Base-by-base conservation (phyloP, 2,797 vertebrate genomes). In the Allenopithecus nigroviridis region DNA sequence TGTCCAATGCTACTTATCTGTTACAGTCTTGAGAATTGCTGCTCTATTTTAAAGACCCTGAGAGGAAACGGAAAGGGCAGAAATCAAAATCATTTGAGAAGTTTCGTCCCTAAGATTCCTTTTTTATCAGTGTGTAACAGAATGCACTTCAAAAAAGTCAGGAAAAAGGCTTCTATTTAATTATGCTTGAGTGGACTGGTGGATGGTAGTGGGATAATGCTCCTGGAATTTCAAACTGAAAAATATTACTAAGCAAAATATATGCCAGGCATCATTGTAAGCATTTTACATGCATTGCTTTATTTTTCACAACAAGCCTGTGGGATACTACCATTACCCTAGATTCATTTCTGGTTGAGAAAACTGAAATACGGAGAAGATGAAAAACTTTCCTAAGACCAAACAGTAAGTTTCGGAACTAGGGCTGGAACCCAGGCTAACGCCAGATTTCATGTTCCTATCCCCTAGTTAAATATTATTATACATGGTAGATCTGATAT, bases 291-390 rank as follows among this genome's bases (percentile, higher is more conserved):
- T 57, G 19, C 12, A 88, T 7, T 97, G 28, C n/a, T 92, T 93
- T 89, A 64, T 87, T 94, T 93, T 41, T 83, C 59, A 94, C n/a
- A 90, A 30, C 26, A 92, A 97, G 36, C 33, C n/a, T 80, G 41
- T 19, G 2, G 89, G 8, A 11, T 50, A 80, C 43, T 90, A 16
- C 75, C 36, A 94, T 55, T 85, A 78, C 33, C 5, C 46, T 53
- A 12, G 3, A 17, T 68, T 94, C 79, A 84, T 55, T 89, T 92
- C 70, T 57, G 75, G 39, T 30, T 83, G 64, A 92, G 41, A 26
- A 91, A 92, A 88, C 16, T 85, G 36, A 94, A 79, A 89, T 26
- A 84, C 0, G 68, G 5, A 95, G 19, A 86, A 7, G 30, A 83
- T 84, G 26, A 70, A 68, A 90, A 53, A 75, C 39, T 57, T 89